Conservation (phyloP, 1,140 invertebrate genomes). For the Luehdorfia chinensis region DNA sequence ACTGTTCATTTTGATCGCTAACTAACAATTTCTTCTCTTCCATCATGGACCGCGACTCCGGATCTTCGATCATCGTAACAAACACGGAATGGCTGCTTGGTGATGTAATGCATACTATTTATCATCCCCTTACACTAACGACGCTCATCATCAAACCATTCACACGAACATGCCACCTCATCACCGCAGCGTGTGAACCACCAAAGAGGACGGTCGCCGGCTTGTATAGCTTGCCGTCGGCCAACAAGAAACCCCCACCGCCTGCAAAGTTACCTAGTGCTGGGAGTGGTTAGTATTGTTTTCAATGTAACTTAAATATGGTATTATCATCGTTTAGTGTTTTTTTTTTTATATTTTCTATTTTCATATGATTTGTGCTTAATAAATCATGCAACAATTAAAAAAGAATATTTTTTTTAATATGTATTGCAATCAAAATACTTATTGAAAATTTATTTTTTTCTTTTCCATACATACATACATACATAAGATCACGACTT, state of each 20-base stretch:
- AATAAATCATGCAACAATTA: too few relatives aligned
- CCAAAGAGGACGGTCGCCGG: conserved; percentile 54
- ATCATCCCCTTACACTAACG: conserved; percentile 15
- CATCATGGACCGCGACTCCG: conserved; percentile 25
- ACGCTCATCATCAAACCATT: conserved; percentile 5
- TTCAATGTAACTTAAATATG: not conserved
- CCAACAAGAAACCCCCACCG: conserved; percentile 53
- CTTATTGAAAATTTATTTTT: too few relatives aligned
- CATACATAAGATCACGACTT: too few relatives aligned
- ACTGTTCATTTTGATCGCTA: not conserved
- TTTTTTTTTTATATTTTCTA: too few relatives aligned
- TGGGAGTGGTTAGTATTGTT: conserved; percentile 45
- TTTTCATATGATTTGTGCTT: too few relatives aligned
- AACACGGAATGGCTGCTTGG: not conserved
- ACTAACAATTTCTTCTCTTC: conserved; percentile 28
- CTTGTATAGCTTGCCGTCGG: conserved; percentile 51
- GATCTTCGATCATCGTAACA: conserved; percentile 14
- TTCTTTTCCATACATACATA: too few relatives aligned
- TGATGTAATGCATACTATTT: conserved; percentile 21
- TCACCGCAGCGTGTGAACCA: conserved; percentile 48
- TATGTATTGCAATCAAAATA: too few relatives aligned
- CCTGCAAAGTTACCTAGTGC: conserved; percentile 48
- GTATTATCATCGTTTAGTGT: too few relatives aligned
- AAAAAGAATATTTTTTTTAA: too few relatives aligned
- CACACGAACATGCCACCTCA: conserved; percentile 4